These are phyloP conservation scores for Pilophorus perplexus DNA, from an alignment of 2,888 invertebrate species.

Conservation along the genomic window DNA sequence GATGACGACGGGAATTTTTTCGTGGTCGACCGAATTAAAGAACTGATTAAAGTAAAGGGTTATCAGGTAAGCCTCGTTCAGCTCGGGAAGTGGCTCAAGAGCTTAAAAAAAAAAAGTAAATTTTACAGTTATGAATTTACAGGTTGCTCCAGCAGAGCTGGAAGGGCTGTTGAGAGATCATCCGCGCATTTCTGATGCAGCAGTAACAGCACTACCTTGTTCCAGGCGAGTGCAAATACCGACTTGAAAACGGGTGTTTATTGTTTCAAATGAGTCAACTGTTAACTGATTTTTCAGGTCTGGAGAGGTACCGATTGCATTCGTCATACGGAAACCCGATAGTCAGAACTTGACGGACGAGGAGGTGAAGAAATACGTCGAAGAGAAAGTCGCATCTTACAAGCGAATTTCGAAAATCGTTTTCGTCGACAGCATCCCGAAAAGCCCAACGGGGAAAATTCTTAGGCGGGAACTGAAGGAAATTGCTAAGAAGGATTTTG, in stretches of 20 bases:
- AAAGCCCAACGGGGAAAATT: constrained; percentile 45
- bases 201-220: constrained; percentile 73
- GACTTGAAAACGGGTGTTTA: too few relatives aligned
- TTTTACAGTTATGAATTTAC: not conserved
- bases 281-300: too few relatives aligned
- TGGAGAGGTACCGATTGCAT: constrained; percentile 74
- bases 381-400: constrained; percentile 38
- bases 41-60: constrained; percentile 59
- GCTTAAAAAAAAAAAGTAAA: not conserved
- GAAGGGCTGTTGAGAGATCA: constrained; percentile 54
- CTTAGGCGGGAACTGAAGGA: constrained; percentile 42
- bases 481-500: constrained; percentile 20
- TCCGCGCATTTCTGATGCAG: constrained; percentile 69
- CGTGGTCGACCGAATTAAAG: constrained; percentile 56
- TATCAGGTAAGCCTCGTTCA: constrained; percentile 53
- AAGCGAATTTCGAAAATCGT: constrained; percentile 42
- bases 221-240: too few relatives aligned
- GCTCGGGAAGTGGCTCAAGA: not conserved
- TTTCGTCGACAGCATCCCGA: constrained; percentile 41
- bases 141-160: constrained; percentile 42
- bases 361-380: constrained; percentile 28
- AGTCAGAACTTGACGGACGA: constrained; percentile 42
- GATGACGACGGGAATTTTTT: constrained; percentile 58
- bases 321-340: constrained; percentile 63
- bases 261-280: too few relatives aligned